A percentile compares a stretch with the other conserved stretches of the same genome.
Evolutionary conservation across 2,888 invertebrate species (phyloP).

Genomic region (Polyommatus icarus): DNA sequence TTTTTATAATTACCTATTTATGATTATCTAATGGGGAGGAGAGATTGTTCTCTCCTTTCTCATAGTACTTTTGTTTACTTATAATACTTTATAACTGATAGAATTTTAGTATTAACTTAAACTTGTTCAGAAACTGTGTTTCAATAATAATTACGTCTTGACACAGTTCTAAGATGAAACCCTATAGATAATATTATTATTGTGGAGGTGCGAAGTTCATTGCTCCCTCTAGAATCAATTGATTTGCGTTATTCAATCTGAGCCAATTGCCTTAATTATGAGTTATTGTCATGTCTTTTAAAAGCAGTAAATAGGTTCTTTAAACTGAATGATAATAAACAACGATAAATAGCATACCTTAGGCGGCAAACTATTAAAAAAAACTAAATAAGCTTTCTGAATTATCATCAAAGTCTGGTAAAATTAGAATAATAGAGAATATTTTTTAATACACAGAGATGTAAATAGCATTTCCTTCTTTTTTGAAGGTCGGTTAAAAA

Average conservation of each 20-base stretch:
- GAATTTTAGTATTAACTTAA: not conserved
- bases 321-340: no score
- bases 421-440: no score
- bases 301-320: constrained; percentile 33
- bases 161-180: not conserved
- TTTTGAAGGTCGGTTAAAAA: no score
- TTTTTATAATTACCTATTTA: no score
- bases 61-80: not conserved
- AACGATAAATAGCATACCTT: no score
- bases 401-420: no score
- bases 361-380: no score
- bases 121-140: not conserved
- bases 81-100: not conserved
- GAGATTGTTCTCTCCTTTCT: no score
- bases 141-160: not conserved
- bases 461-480: no score
- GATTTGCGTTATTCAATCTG: constrained; percentile 47
- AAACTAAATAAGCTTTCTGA: no score
- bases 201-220: not conserved
- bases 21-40: no score
- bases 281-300: constrained; percentile 54
- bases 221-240: constrained; percentile 47
- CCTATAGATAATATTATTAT: not conserved
- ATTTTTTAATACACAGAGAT: no score
- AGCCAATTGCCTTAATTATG: constrained; percentile 61